Base-by-base conservation (phyloP, 2,888 invertebrate genomes). In the Acrobasis repandana region DNA sequence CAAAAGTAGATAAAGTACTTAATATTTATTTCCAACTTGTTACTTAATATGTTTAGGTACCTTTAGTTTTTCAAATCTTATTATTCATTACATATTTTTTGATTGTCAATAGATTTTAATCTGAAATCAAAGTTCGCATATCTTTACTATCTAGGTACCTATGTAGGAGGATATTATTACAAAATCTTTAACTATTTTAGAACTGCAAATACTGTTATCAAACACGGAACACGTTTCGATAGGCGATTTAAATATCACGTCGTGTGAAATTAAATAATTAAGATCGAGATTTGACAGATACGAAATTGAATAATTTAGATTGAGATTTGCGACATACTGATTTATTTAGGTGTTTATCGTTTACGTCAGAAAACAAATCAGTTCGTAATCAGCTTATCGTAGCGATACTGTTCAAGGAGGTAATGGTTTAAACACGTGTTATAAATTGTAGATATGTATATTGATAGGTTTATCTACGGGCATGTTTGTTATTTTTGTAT, bases 221-320 rank as follows among this genome's bases (percentile, higher is more conserved):
- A 54, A 54, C 16, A 6, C 52, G 52, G 52, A 38, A 54, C 36
- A 36, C 16, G 10, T 28, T 33, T 50, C 4, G 43, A 43, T 43
- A 43, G 14, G 43, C 14, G 43, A 43, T n/a, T 43, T n/a, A 43
- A 43, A 43, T n/a, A 43, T 14, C 2, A 14, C 43, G 14, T 43
- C n/a, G 43, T n/a, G n/a, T n/a, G n/a, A 43, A 43, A 11, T 34
- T 9, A 11, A 36, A 36, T 36, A 36, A 36, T 36, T 36, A 36
- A n/a, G n/a, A n/a, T n/a, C n/a, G n/a, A 36, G 36, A 36, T 36
- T 6, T 34, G 6, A 34, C 3, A 10, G 36, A 36, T 36, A 9
- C 9, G 11, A 9, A 34, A 8, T 8, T 34, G 9, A 36, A 9
- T 36, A 11, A 36, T 36, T 36, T 36, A 36, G 9, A 10, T 36